These are phyloP conservation scores for Diploscapter pachys DNA, from an alignment of 1,140 invertebrate genomes.

Conservation along the genomic window DNA sequence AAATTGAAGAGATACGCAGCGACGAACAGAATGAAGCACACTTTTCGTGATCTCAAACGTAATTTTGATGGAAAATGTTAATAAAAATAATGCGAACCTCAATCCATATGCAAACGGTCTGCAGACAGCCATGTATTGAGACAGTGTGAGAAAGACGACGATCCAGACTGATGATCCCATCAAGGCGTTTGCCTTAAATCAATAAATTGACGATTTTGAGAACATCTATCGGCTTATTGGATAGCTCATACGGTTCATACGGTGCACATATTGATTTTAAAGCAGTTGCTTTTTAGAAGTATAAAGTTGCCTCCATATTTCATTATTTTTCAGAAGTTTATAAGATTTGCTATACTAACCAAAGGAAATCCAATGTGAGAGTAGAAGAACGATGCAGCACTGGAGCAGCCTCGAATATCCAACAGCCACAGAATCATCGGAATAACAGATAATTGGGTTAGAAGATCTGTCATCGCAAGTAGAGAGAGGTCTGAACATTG, in stretches of 20 bases:
- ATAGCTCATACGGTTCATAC: no score
- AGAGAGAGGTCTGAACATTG: constrained; percentile 43
- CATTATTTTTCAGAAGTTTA: not conserved
- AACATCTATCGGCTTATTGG: no score
- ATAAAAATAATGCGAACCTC: not conserved
- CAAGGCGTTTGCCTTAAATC: constrained; percentile 54
- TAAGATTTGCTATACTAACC: constrained; percentile 32
- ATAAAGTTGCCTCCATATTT: not conserved
- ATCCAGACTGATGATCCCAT: constrained; percentile 58
- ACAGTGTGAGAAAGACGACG: constrained; percentile 56
- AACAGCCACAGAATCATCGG: constrained; percentile 58
- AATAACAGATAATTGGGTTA: constrained; percentile 57
- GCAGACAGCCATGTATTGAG: constrained; percentile 56
- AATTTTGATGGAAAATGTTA: no score
- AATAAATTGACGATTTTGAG: no score
- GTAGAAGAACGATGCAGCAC: constrained; percentile 52
- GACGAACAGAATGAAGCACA: constrained; percentile 44
- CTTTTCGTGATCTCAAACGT: constrained; percentile 32
- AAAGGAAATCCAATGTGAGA: constrained; percentile 58
- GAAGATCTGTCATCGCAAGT: constrained; percentile 55
- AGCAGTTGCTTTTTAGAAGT: not conserved
- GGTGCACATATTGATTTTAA: not conserved
- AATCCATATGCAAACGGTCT: constrained; percentile 40
- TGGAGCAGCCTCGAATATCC: constrained; percentile 50
- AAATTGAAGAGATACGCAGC: constrained; percentile 54